Conservation (phyloP, 2,797 vertebrate species). For the Enteromius mattozi region DNA sequence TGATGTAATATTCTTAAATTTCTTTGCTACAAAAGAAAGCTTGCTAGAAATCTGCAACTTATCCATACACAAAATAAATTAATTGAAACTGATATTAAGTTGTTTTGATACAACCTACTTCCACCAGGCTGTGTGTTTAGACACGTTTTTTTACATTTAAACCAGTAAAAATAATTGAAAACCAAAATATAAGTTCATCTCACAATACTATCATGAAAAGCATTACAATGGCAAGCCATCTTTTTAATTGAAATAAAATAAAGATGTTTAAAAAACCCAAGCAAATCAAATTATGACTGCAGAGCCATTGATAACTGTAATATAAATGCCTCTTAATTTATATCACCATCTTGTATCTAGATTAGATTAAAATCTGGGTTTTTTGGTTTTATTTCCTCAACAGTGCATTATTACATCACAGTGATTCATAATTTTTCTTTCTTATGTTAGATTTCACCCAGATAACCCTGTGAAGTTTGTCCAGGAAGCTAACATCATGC, state of each 20-base stretch:
- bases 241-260: no score
- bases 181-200: no score
- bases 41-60: neutral
- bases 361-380: neutral
- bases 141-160: neutral
- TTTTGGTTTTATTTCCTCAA: neutral
- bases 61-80: neutral
- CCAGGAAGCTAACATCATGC: constrained; percentile 21
- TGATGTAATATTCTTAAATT: neutral
- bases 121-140: neutral
- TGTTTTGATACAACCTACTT: neutral
- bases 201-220: no score
- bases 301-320: neutral
- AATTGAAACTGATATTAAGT: neutral
- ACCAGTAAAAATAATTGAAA: neutral
- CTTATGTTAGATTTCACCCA: neutral
- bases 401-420: neutral
- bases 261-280: no score
- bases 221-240: no score
- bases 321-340: neutral
- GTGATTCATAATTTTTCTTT: neutral
- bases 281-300: neutral
- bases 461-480: neutral
- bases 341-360: neutral
- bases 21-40: neutral